phyloP scores from a whole-genome alignment of 2,888 invertebrate genomes.

The Cephus pulcher region DNA sequence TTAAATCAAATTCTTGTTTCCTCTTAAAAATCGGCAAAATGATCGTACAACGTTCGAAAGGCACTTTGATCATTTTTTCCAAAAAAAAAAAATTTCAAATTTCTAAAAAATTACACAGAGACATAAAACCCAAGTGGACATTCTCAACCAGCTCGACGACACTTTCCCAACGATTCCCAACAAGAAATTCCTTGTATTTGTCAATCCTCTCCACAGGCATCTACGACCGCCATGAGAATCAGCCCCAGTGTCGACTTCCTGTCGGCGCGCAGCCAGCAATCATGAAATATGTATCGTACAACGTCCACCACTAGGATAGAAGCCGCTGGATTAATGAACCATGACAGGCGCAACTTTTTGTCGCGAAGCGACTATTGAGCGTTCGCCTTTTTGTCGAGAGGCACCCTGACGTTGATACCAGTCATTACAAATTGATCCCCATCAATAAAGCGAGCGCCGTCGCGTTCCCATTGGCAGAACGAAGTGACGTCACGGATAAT shows the following conservation, averaged over 20 bases:
- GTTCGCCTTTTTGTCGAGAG: slow-evolving; percentile 31
- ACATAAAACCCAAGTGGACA: not conserved
- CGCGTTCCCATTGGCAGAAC: not conserved
- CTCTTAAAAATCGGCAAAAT: not conserved
- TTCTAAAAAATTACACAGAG: not conserved
- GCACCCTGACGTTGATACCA: slow-evolving; percentile 21
- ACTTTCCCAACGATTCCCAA: not conserved
- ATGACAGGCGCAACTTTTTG: slow-evolving; percentile 45
- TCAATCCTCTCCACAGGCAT: not conserved
- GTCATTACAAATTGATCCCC: slow-evolving; percentile 43
- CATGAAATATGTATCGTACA: slow-evolving; percentile 54
- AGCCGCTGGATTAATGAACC: slow-evolving; percentile 47
- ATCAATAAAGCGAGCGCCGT: not conserved
- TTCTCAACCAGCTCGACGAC: not conserved
- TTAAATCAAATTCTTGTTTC: not conserved
- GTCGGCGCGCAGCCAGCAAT: slow-evolving; percentile 35
- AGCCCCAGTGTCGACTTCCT: slow-evolving; percentile 31
- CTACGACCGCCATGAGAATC: not conserved
- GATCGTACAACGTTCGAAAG: not conserved
- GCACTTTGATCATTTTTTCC: not conserved
- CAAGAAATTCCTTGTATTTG: slow-evolving; percentile 1
- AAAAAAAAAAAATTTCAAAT: not conserved
- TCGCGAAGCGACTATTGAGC: slow-evolving; percentile 14
- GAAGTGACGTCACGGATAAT: not conserved
- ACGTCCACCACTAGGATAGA: slow-evolving; percentile 33